phyloP scores from a whole-genome alignment of 2,797 vertebrate species.

The Prionace glauca region DNA sequence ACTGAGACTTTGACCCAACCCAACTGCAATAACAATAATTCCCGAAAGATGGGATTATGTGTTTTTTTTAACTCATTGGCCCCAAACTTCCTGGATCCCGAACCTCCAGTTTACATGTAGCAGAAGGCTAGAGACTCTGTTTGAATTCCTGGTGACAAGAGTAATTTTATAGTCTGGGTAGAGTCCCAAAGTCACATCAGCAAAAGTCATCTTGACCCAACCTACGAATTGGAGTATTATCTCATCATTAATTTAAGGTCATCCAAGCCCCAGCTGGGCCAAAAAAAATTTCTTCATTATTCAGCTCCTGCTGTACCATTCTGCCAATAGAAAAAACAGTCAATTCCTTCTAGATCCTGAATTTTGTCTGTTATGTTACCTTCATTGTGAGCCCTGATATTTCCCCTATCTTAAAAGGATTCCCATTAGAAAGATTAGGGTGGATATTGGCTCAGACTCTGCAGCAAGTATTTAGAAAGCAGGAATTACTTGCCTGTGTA shows the following conservation, averaged over 20 bases:
- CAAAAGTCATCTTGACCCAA: background rate
- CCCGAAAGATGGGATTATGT: background rate
- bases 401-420: background rate
- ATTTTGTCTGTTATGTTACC: background rate
- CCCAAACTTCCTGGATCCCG: background rate
- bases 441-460: background rate
- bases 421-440: background rate
- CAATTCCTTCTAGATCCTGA: background rate
- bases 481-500: background rate
- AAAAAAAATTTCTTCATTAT: background rate
- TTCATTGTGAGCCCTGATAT: background rate
- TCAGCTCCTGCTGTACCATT: background rate
- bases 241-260: background rate
- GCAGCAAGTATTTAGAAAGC: background rate
- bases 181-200: background rate
- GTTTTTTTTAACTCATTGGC: background rate
- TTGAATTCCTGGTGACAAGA: background rate
- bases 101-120: background rate
- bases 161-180: background rate
- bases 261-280: background rate
- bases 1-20: background rate
- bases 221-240: background rate
- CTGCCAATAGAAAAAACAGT: background rate
- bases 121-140: background rate
- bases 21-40: background rate